Percentiles rank a stretch among this genome's conserved stretches.
Conservation (phyloP, 2,113 vertebrate genomes). For the Microcebus ravelobensis region DNA sequence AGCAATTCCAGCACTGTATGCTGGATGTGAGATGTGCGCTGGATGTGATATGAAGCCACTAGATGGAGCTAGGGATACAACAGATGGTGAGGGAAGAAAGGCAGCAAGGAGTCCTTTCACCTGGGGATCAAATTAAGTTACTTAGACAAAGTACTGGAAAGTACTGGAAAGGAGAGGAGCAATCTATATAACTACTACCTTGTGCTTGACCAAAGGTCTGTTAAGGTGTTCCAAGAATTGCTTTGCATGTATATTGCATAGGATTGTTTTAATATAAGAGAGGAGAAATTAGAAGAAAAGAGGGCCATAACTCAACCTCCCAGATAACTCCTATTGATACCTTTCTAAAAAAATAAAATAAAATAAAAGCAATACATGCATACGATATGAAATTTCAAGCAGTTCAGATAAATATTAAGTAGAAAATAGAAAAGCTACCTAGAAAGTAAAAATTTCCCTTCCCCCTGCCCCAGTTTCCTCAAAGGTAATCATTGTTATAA, state of each 20-base stretch:
- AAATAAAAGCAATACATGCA: background rate
- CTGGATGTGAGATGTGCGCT: background rate
- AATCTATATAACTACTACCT: background rate
- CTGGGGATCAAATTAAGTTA: background rate
- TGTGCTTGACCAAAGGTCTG: background rate
- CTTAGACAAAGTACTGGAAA: background rate
- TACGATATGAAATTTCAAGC: constrained; percentile 15
- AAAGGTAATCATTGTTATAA: constrained; percentile 2
- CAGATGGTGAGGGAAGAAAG: background rate
- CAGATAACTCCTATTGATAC: background rate
- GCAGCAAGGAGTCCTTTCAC: background rate
- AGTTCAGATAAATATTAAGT: background rate
- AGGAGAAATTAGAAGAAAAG: constrained; percentile 23
- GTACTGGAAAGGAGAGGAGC: background rate
- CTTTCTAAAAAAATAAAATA: background rate
- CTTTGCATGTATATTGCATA: background rate
- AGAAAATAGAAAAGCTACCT: constrained; percentile 30
- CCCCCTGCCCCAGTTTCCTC: background rate
- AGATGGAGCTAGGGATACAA: background rate
- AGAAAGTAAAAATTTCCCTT: constrained; percentile 32
- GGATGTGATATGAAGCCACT: background rate
- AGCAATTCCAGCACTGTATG: background rate
- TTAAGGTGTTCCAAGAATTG: constrained; percentile 9
- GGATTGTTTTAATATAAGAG: constrained; percentile 2
- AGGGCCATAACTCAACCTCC: background rate